Conservation (phyloP, 2,113 vertebrate species). For the Cisticola juncidis region DNA sequence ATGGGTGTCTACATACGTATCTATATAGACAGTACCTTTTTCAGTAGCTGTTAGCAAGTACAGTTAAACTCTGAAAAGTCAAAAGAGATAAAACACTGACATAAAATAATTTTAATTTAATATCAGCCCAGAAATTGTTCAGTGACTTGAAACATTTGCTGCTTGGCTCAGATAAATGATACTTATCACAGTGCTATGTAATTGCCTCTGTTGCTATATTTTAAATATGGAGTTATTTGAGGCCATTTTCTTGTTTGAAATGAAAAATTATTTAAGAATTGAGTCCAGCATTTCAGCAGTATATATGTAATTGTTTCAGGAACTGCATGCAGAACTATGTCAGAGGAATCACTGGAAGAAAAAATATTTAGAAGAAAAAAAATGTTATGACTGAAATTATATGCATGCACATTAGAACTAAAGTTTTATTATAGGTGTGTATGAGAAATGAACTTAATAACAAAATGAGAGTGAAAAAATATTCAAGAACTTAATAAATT, state of each 20-base stretch:
- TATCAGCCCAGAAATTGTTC: slow-evolving; percentile 32
- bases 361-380: not conserved
- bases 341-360: not conserved
- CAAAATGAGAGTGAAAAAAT: not conserved
- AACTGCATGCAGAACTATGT: not conserved
- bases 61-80: slow-evolving; percentile 14
- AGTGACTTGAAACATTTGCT: slow-evolving; percentile 55
- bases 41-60: slow-evolving; percentile 8
- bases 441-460: not conserved
- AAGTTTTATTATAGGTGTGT: not conserved
- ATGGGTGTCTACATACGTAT: accelerated
- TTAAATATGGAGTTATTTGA: not conserved
- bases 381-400: not conserved
- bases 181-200: not conserved
- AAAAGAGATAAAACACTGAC: slow-evolving; percentile 4
- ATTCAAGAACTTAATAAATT: not conserved
- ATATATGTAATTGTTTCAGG: not conserved
- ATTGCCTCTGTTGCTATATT: not conserved
- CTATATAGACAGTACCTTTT: not conserved
- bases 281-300: not conserved
- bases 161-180: slow-evolving; percentile 48
- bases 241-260: not conserved
- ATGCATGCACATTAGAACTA: not conserved
- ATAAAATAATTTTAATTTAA: slow-evolving; percentile 53
- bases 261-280: not conserved